These are phyloP conservation scores for Melikaiella ostensackeni DNA, from an alignment of 2,888 invertebrate genomes.

Conservation along the genomic window DNA sequence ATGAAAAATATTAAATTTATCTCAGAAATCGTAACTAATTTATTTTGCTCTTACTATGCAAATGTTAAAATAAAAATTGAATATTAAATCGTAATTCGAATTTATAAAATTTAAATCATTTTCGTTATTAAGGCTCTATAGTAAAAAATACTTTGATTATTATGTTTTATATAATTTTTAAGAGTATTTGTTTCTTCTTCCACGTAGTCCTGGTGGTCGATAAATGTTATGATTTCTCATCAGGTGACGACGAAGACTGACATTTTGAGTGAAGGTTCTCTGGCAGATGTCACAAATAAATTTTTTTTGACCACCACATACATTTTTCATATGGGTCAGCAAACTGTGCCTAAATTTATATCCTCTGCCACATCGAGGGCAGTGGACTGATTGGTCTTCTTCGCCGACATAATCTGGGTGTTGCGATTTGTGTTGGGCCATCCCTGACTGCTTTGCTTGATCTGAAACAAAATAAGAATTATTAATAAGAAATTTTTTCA, in stretches of 20 bases:
- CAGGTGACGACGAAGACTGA: conserved; percentile 75
- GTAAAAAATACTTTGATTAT: neutral
- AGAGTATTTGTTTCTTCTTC: conserved; percentile 55
- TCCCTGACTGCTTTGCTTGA: neutral
- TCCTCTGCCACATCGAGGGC: conserved; percentile 72
- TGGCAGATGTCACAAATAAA: conserved; percentile 84
- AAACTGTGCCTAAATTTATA: conserved; percentile 81
- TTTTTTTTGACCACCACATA: conserved; percentile 84
- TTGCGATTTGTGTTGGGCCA: conserved; percentile 54
- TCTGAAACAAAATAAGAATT: conserved; percentile 57
- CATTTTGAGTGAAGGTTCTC: conserved; percentile 84
- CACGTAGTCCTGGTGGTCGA: conserved; percentile 60
- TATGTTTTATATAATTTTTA: neutral
- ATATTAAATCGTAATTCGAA: neutral
- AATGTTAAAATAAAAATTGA: neutral
- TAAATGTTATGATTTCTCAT: conserved; percentile 63
- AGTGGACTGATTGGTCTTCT: conserved; percentile 41
- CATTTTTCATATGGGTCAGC: conserved; percentile 84
- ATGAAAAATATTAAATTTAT: neutral
- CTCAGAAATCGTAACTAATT: neutral
- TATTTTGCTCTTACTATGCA: neutral
- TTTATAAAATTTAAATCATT: neutral
- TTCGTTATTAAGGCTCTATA: neutral
- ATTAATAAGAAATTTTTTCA: neutral
- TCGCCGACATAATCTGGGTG: conserved; percentile 56